Evolutionary conservation across 2,113 vertebrate species (phyloP).

Genomic region (Perccottus glenii): DNA sequence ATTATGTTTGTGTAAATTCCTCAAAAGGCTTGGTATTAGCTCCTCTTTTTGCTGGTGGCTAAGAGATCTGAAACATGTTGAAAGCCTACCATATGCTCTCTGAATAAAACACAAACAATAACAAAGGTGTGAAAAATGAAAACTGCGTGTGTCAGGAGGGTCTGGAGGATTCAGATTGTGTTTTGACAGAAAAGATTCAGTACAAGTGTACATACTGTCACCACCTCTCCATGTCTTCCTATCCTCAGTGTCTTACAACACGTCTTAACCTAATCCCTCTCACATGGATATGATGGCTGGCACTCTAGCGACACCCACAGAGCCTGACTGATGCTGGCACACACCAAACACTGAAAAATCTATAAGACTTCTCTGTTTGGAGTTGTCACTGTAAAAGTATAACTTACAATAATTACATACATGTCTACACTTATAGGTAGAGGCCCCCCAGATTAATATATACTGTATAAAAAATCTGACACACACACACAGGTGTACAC

Average conservation of each 20-base stretch:
- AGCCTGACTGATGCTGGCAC: conserved; percentile 28
- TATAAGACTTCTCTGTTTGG: conserved; percentile 6
- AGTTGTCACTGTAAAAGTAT: not conserved
- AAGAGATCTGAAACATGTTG: conserved; percentile 49
- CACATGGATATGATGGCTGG: conserved; percentile 54
- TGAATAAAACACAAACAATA: conserved; percentile 47
- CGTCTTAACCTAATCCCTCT: conserved; percentile 71
- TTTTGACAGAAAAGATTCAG: conserved; percentile 27
- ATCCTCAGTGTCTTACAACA: conserved; percentile 45
- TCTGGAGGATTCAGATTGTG: conserved; percentile 35
- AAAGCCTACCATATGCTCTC: conserved; percentile 50
- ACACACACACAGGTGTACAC: not conserved
- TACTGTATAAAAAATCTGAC: too few relatives aligned
- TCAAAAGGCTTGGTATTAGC: conserved; percentile 79
- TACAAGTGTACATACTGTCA: conserved; percentile 39
- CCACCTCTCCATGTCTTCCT: conserved; percentile 32
- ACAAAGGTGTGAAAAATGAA: conserved; percentile 27
- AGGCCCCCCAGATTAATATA: too few relatives aligned
- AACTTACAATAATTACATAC: conserved; percentile 1
- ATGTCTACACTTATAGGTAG: not conserved
- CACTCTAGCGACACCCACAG: conserved; percentile 64
- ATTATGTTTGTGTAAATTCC: conserved; percentile 79
- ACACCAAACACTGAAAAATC: conserved; percentile 19
- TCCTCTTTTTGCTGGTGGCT: conserved; percentile 60
- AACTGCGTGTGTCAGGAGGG: conserved; percentile 27